Evolutionary conservation across 2,797 vertebrate species (phyloP).

Genomic region (Rhynchotus rufescens): DNA sequence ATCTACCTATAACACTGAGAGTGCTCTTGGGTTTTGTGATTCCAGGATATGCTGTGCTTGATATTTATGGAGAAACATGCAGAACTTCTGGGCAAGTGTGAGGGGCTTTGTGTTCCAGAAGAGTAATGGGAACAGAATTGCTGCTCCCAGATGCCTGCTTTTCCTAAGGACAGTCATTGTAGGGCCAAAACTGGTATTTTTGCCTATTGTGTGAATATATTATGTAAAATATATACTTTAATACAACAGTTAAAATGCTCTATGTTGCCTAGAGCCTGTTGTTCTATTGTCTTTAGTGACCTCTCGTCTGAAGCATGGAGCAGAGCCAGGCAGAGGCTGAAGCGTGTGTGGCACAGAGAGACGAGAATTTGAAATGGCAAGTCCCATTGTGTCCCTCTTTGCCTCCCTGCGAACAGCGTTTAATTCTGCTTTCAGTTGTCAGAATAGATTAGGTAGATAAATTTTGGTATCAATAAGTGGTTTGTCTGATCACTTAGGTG

Average conservation of each 20-base stretch:
- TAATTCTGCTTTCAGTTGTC: constrained; percentile 42
- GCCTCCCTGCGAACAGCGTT: background rate
- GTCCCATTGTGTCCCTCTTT: constrained; percentile 55
- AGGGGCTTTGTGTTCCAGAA: background rate
- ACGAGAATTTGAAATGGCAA: constrained; percentile 59
- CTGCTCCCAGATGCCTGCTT: background rate
- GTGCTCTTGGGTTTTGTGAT: background rate
- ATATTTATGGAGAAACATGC: background rate
- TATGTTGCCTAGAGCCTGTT: rapidly evolving
- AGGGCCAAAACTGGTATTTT: rapidly evolving
- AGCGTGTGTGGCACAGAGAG: constrained; percentile 11
- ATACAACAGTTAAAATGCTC: background rate
- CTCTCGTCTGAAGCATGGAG: background rate
- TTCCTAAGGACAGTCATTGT: background rate
- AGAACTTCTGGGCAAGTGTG: background rate
- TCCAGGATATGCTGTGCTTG: background rate
- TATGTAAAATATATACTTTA: background rate
- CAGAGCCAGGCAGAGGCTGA: background rate
- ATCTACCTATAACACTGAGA: background rate
- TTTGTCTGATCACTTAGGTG: background rate
- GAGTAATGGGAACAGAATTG: background rate
- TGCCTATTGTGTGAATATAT: background rate
- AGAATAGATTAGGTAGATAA: constrained; percentile 42
- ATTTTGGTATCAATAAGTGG: background rate
- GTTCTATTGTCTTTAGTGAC: constrained; percentile 10